These are phyloP conservation scores for Aplysina aerophoba DNA, from an alignment of 37 sponge, comb jelly and placozoan species.

Conservation along the genomic window DNA sequence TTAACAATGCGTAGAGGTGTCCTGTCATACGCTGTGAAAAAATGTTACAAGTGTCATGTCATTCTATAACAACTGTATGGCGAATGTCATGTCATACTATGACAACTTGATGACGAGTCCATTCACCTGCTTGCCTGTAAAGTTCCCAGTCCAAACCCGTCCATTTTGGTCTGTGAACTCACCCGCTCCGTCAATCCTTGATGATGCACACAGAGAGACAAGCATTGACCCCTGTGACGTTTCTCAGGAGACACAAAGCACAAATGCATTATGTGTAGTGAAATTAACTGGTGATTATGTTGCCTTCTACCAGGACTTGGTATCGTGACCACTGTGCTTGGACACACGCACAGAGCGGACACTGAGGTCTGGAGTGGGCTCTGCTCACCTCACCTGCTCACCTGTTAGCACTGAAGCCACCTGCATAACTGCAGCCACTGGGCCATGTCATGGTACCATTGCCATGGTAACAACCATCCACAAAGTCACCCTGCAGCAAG, in stretches of 20 bases:
- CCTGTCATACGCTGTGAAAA: too few species aligned
- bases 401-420: slow-evolving; percentile 68
- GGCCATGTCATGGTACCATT: slow-evolving; percentile 62
- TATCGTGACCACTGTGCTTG: background rate
- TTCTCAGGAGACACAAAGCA: background rate
- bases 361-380: too few species aligned
- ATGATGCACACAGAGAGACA: background rate
- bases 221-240: background rate
- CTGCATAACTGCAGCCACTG: slow-evolving; percentile 58
- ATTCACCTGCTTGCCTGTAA: slow-evolving; percentile 55
- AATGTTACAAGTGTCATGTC: too few species aligned
- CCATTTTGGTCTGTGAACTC: slow-evolving; percentile 57
- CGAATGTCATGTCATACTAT: background rate
- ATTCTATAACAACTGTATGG: too few species aligned
- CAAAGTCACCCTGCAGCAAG: slow-evolving; percentile 57
- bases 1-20: too few species aligned
- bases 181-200: slow-evolving; percentile 64
- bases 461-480: slow-evolving; percentile 65
- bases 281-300: background rate
- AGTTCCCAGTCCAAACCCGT: slow-evolving; percentile 64
- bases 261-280: background rate
- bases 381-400: slow-evolving; percentile 16
- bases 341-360: background rate
- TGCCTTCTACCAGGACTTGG: background rate
- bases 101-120: slow-evolving; percentile 57